Percentiles rank a stretch among this genome's conserved stretches.
These are phyloP conservation scores for Hycleus cichorii DNA, from an alignment of 1,140 invertebrate genomes.

Conservation along the genomic window DNA sequence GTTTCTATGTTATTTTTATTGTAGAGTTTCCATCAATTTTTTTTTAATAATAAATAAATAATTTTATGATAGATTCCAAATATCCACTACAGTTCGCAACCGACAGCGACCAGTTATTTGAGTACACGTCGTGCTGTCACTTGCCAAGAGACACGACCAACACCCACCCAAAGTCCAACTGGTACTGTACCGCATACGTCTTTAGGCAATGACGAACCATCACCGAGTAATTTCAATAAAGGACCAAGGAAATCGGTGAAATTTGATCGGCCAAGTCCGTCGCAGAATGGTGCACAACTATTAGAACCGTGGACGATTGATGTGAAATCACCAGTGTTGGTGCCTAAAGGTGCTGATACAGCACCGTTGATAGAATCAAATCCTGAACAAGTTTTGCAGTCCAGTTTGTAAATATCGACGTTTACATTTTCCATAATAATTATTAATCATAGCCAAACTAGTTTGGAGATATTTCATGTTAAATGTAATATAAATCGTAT, in stretches of 20 bases:
- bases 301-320: constrained; percentile 36
- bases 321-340: constrained; percentile 21
- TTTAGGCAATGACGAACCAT: constrained; percentile 27
- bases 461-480: too few species aligned
- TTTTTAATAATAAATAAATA: background rate
- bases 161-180: constrained; percentile 38
- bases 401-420: constrained; percentile 17
- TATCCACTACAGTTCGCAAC: constrained; percentile 38
- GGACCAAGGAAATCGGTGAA: constrained; percentile 38
- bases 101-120: constrained; percentile 38
- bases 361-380: constrained; percentile 32
- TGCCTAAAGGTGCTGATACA: constrained; percentile 29
- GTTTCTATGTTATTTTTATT: too few species aligned
- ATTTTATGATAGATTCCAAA: constrained; percentile 33
- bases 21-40: background rate
- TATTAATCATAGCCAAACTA: too few species aligned
- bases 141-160: constrained; percentile 35
- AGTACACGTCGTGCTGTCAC: constrained; percentile 33
- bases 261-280: constrained; percentile 34
- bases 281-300: constrained; percentile 27
- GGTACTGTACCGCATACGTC: constrained; percentile 29
- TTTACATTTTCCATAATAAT: too few species aligned
- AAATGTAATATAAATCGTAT: too few species aligned
- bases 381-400: constrained; percentile 13
- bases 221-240: constrained; percentile 24